These are phyloP conservation scores for Silurus asotus DNA, from an alignment of 2,113 vertebrate genomes.

Conservation along the genomic window DNA sequence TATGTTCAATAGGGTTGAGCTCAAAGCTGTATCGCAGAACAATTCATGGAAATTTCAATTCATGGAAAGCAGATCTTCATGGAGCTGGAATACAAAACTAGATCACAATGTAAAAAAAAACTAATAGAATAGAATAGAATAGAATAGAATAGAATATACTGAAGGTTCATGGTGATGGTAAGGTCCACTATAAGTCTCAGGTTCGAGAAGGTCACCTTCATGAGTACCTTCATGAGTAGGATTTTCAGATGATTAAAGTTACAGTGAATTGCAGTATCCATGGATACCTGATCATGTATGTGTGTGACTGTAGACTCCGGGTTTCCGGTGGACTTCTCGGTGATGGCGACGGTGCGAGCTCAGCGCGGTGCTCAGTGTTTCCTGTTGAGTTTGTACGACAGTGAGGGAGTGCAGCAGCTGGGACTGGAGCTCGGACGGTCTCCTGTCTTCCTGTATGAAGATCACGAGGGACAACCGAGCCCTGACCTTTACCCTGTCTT, in stretches of 20 bases:
- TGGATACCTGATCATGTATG: neutral
- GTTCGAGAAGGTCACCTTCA: neutral
- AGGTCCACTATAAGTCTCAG: neutral
- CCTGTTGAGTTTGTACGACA: conserved; percentile 91
- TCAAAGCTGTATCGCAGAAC: no score
- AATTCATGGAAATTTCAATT: no score
- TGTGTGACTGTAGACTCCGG: conserved; percentile 56
- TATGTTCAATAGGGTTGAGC: no score
- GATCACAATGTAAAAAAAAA: neutral
- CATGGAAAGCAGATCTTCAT: no score
- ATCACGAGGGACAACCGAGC: conserved; percentile 86
- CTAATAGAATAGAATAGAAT: neutral
- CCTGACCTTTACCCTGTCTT: conserved; percentile 95
- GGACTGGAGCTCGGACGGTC: conserved; percentile 92
- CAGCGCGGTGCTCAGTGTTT: conserved; percentile 90
- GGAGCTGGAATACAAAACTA: no score
- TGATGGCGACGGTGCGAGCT: conserved; percentile 89
- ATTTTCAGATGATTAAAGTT: neutral
- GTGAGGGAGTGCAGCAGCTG: conserved; percentile 91
- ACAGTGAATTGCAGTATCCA: neutral
- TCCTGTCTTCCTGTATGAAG: conserved; percentile 95
- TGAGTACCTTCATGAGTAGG: neutral
- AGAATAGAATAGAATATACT: neutral
- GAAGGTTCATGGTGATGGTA: neutral
- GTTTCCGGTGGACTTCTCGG: conserved; percentile 92